Base-by-base conservation (phyloP, 1,140 invertebrate species). In the Drosophila mayri region DNA sequence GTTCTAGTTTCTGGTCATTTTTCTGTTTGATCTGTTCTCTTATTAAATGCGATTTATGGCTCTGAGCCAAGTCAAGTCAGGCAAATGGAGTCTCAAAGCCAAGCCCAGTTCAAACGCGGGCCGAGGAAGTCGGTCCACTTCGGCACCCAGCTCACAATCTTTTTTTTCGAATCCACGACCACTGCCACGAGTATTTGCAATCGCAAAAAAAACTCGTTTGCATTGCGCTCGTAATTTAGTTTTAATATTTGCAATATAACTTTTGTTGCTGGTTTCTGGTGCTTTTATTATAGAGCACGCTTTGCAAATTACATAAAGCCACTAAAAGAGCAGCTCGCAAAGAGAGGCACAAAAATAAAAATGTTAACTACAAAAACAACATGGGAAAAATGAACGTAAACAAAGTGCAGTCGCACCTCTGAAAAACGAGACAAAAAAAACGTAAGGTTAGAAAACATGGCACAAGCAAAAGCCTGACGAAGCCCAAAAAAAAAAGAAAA, bases 231-330 rank as follows among this genome's bases (percentile, higher is more conserved):
- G 81, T 84, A 81, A 85, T 84, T 84, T 84, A 85, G 71, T 85
- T 84, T 77, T 84, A 84, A 85, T 85, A 84, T 85, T 84, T 85
- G 81, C 70, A 50, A 59, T 73, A 72, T 73, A 72, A 76, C 61
- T 71, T 65, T 44, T 66, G 40, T 57, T 58, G 50, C 41, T 46
- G 41, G 20, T 60, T 63, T 79, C 47, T 74, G 43, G 49, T 49
- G 78, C 60, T 72, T 82, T 86, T 88, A 88, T 76, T 87, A 25
- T 25, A 80, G 82, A 81, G 84, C 84, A 88, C 84, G 84, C 83
- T 83, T 84, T 55, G 83, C 60, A 38, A 88, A 87, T 87, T 87
- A 90, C 80, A 87, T 87, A 87, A 87, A 88, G 57, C 47, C 49
- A 38, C 14, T 46, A 74, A 70, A 41, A 41, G 68, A 72, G 66